Evolutionary conservation across 1,140 invertebrate species (phyloP), one percentile per base, ranked within the genome.

Genomic region (Augochlora pura): DNA sequence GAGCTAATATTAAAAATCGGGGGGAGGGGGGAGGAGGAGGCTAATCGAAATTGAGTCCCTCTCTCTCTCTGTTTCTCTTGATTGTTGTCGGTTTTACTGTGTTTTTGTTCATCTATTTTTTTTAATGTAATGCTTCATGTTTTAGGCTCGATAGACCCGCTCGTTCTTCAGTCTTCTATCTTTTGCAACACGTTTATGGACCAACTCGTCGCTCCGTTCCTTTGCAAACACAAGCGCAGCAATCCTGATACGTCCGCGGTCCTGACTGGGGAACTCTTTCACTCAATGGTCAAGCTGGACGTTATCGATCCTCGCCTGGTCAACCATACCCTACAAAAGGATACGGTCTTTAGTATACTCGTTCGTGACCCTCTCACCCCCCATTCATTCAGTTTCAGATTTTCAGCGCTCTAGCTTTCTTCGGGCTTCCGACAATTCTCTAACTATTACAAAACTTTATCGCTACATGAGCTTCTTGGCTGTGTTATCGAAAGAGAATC

Each of bases 301-400:
- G 95, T 93, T 75, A 95, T 91, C 83, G 95, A 93, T 68, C 95
- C 95, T 82, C 94, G 94, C 92, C 95, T 95, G 90, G 95, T 96
- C 80, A 96, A 89, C 95, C 95, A 96, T 52, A 96, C 94, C 25
- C 95, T 96, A 90, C 21, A 89, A 91, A 85, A 81, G 65, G 78
- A 18, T 6, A 59, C 7, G 77, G 49, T 18, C 16, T 52, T 16
- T 52, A 52, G 49, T 39, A 54, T 57, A 57, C 5, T n/a, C 52
- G 21, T 9, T 67, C 39, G 54, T n/a, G 18, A n/a, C 16, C 16
- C 49, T 18, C 49, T 21, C 49, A 16, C n/a, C 5, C 49, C 49
- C 18, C 14, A 7, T 21, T 46, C 42, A 14, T 12, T 46, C 42
- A 46, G 12, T 10, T 46, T 14, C 42, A 46, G 2, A 46, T 46